Evolutionary conservation across 2,797 vertebrate species (phyloP).

Genomic region (Crocidura indochinensis): DNA sequence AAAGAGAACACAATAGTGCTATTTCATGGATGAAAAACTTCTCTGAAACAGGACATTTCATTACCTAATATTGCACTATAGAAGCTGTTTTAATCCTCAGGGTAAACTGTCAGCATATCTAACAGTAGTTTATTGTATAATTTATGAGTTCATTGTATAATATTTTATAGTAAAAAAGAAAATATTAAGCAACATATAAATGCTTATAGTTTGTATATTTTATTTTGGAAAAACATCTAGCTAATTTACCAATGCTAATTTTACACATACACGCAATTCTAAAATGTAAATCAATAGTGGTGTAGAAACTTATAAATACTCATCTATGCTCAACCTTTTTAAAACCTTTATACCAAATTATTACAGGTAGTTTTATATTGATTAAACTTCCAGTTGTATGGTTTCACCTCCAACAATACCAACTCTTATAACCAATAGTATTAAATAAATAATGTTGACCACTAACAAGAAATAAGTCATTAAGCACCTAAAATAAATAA

Average conservation of each 20-base stretch:
- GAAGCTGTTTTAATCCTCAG: constrained; percentile 80
- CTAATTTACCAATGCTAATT: background rate
- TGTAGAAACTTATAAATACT: no score
- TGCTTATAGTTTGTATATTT: background rate
- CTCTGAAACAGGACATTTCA: constrained; percentile 74
- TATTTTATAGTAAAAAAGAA: constrained; percentile 69
- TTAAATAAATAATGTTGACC: background rate
- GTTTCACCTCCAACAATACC: background rate
- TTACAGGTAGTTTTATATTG: background rate
- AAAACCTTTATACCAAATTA: background rate
- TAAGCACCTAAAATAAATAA: background rate
- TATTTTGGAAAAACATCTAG: constrained; percentile 1
- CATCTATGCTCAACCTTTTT: no score
- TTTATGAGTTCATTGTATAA: constrained; percentile 73
- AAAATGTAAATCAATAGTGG: constrained; percentile 1
- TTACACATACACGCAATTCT: background rate
- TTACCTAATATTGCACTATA: constrained; percentile 80
- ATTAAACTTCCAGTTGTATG: background rate
- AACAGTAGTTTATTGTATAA: constrained; percentile 77
- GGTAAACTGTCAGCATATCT: constrained; percentile 78
- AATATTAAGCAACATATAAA: background rate
- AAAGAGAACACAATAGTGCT: constrained; percentile 78
- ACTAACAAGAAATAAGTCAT: background rate
- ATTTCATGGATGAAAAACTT: constrained; percentile 79
- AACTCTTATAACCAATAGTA: background rate